phyloP scores from a whole-genome alignment of 1,140 invertebrate genomes.

The Drosophila pectinifera region DNA sequence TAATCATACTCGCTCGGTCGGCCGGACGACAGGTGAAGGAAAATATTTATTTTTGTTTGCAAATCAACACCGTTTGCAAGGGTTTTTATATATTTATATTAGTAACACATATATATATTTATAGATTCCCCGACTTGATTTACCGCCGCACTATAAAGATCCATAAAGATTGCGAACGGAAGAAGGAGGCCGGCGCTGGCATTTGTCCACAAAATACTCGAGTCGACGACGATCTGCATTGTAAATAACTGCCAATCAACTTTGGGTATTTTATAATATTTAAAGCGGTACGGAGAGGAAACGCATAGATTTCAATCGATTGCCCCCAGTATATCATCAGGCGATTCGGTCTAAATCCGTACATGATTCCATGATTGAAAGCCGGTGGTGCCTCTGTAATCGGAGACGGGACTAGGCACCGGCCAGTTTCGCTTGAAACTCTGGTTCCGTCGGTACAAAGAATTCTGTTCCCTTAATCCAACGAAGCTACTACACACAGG shows the following conservation, averaged over 20 bases:
- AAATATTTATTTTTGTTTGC: slow-evolving; percentile 10
- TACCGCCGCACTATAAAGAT: slow-evolving; percentile 29
- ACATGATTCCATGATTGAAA: slow-evolving; percentile 26
- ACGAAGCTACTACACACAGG: background rate
- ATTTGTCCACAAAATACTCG: slow-evolving; percentile 44
- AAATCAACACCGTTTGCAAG: slow-evolving; percentile 15
- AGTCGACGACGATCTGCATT: slow-evolving; percentile 20
- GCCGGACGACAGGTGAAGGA: slow-evolving; percentile 5
- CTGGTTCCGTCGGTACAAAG: background rate
- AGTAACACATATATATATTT: slow-evolving; percentile 34
- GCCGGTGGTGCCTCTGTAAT: background rate
- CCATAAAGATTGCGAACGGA: slow-evolving; percentile 24
- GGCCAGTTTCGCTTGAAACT: slow-evolving; percentile 8
- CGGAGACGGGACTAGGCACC: background rate
- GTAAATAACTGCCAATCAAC: slow-evolving; percentile 56
- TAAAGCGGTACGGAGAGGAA: slow-evolving; percentile 33
- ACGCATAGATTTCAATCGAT: slow-evolving; percentile 49
- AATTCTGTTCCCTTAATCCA: background rate
- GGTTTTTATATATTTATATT: slow-evolving; percentile 61
- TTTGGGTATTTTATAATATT: slow-evolving; percentile 49
- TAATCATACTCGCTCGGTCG: slow-evolving; percentile 20
- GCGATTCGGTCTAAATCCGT: slow-evolving; percentile 24
- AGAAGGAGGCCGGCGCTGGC: slow-evolving; percentile 4
- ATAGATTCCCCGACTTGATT: slow-evolving; percentile 42
- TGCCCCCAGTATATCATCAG: slow-evolving; percentile 31